Base-by-base conservation (phyloP, 2,797 vertebrate species). In the Stomatorhinus walkeri region DNA sequence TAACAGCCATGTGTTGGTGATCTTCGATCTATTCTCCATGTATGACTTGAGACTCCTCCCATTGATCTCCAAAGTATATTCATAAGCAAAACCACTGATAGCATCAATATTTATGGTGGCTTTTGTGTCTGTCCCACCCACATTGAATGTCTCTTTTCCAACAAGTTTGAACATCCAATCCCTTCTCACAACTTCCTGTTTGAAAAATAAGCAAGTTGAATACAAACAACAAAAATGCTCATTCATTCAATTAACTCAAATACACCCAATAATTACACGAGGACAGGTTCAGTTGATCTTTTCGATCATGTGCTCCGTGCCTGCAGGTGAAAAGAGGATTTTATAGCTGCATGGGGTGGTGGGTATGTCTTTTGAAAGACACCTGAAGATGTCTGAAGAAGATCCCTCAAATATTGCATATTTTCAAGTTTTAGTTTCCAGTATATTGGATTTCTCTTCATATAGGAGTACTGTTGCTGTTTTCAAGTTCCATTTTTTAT, bases 161-260 rank as follows among this genome's bases (percentile, higher is more conserved):
- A 99, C 97, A 85, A 99, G 94, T 91, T 98, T 99, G 93, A 99
- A 99, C 98, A 99, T 98, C 98, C 98, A 99, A 88, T 99, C 97
- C 91, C 95, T 97, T 89, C 97, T 95, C 92, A 99, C 93, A 36
- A 96, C 93, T 94, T 99, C 97, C 98, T 99, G 93, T 16, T 64
- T 22, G 0, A 9, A 0, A 84, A 68, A 36, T 51, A 48, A 89
- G n/a, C 9, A 72, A 22, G 16, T 32, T 81, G 12, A 81, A 76
- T 54, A 81, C 22, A 88, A 51, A 19, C 22, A 88, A 3, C 7
- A 43, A n/a, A 79, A 79, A 79, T 79, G 36, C 72, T 46, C 72
- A 76, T 14, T 79, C 36, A 43, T 43, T 79, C 36, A 68, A 32
- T 32, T 14, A 36, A 36, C 12, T 72, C 64, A 43, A 3, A 43